These are phyloP conservation scores for Drosophila pruinosa DNA, from an alignment of 1,140 invertebrate genomes.

Conservation along the genomic window DNA sequence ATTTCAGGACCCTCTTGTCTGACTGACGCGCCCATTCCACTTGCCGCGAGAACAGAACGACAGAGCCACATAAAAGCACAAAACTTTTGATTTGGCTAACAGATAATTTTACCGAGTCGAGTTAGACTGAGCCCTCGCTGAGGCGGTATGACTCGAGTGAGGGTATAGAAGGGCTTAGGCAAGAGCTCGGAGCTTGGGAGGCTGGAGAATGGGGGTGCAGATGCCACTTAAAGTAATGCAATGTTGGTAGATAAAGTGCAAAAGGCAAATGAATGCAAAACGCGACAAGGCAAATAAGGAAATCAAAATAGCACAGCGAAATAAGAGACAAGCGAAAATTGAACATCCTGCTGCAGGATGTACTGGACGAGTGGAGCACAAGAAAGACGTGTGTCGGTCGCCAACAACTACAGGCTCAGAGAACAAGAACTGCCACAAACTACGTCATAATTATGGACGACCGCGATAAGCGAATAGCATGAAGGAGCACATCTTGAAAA, in stretches of 20 bases:
- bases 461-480: constrained; percentile 48
- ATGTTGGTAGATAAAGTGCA: constrained; percentile 31
- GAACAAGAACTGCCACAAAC: constrained; percentile 20
- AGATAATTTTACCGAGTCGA: constrained; percentile 62
- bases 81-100: constrained; percentile 70
- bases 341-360: constrained; percentile 76
- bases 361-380: constrained; percentile 27
- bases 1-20: constrained; percentile 31
- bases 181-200: background rate
- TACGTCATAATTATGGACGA: constrained; percentile 48
- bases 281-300: constrained; percentile 76
- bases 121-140: constrained; percentile 9
- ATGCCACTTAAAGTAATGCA: constrained; percentile 77
- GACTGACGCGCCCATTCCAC: constrained; percentile 22
- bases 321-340: constrained; percentile 77
- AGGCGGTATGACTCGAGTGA: constrained; percentile 15
- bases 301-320: constrained; percentile 75
- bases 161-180: background rate
- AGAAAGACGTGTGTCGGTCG: constrained; percentile 6
- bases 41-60: background rate
- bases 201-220: background rate
- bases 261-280: constrained; percentile 53
- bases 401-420: background rate
- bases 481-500: constrained; percentile 36
- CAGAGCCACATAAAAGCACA: constrained; percentile 45